A percentile compares a stretch with the other conserved stretches of the same genome.
phyloP scores from a whole-genome alignment of 1,140 invertebrate species.

The Brachionus sp. region DNA sequence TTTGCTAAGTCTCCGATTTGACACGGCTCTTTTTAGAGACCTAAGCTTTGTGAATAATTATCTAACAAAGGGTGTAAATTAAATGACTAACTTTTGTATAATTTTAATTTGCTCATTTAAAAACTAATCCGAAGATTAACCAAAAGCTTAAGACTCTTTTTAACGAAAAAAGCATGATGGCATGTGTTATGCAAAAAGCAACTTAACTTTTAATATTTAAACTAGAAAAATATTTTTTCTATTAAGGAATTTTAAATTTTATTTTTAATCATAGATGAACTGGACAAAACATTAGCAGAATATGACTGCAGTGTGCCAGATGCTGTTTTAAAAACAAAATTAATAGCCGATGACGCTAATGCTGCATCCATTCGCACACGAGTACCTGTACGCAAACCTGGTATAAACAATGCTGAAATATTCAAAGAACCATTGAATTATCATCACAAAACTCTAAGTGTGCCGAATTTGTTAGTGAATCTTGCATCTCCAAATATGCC shows the following conservation, averaged over 20 bases:
- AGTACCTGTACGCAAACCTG: constrained; percentile 33
- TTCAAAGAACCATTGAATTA: neutral
- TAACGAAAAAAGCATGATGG: constrained; percentile 28
- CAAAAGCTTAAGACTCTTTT: neutral
- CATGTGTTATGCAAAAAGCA: neutral
- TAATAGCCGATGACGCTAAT: constrained; percentile 19
- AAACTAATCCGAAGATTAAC: constrained; percentile 32
- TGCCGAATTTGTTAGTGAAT: neutral
- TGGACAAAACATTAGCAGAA: constrained; percentile 33
- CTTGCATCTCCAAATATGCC: constrained; percentile 14
- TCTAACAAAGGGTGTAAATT: neutral
- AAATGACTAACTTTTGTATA: constrained; percentile 6
- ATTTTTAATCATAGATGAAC: no score
- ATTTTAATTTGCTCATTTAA: neutral
- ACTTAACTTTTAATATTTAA: constrained; percentile 21
- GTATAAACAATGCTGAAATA: constrained; percentile 1
- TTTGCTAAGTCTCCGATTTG: neutral
- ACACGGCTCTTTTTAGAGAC: neutral
- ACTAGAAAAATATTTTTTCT: no score
- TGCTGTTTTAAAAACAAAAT: neutral
- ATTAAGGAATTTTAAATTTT: no score
- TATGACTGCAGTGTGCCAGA: constrained; percentile 15
- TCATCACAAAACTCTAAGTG: neutral
- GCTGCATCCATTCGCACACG: constrained; percentile 24
- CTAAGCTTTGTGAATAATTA: neutral